Percentiles rank a stretch among this genome's conserved stretches.
Evolutionary conservation across 2,888 invertebrate genomes (phyloP).

Genomic region (Drosophila siamana): DNA sequence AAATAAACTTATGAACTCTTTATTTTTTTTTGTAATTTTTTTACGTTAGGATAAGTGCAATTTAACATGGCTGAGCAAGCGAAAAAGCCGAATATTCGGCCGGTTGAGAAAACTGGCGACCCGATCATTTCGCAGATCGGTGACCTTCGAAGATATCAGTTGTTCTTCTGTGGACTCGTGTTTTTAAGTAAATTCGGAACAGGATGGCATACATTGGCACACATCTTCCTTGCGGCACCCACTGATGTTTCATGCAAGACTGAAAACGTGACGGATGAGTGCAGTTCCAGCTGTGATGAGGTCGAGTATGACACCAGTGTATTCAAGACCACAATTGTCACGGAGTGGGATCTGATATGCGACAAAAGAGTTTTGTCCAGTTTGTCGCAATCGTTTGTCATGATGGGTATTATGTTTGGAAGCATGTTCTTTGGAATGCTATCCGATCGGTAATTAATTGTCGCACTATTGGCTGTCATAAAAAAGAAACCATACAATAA

Average conservation of each 20-base stretch:
- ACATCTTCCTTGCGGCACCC: conserved; percentile 91
- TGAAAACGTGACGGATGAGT: conserved; percentile 84
- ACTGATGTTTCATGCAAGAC: conserved; percentile 87
- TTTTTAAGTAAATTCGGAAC: conserved; percentile 91
- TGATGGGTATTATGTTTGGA: conserved; percentile 92
- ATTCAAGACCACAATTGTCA: conserved; percentile 90
- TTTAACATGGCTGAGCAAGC: conserved; percentile 21
- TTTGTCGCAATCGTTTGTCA: conserved; percentile 91
- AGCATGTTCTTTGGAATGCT: conserved; percentile 91
- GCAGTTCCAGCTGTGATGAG: conserved; percentile 87
- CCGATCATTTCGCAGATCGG: conserved; percentile 90
- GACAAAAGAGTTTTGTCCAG: conserved; percentile 88
- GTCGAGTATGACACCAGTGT: conserved; percentile 87
- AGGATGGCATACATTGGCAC: conserved; percentile 92
- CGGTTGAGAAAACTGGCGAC: conserved; percentile 84
- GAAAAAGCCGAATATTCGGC: conserved; percentile 11
- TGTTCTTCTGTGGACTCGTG: conserved; percentile 89
- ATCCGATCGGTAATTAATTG: conserved; percentile 89
- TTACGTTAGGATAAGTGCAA: not conserved
- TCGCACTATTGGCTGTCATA: too few relatives aligned
- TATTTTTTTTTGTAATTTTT: not conserved
- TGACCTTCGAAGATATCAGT: conserved; percentile 91
- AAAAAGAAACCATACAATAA: too few relatives aligned
- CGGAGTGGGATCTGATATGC: conserved; percentile 90
- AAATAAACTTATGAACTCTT: too few relatives aligned